Base-by-base conservation (phyloP, 2,888 invertebrate species). In the Trissonchulus sp. region DNA sequence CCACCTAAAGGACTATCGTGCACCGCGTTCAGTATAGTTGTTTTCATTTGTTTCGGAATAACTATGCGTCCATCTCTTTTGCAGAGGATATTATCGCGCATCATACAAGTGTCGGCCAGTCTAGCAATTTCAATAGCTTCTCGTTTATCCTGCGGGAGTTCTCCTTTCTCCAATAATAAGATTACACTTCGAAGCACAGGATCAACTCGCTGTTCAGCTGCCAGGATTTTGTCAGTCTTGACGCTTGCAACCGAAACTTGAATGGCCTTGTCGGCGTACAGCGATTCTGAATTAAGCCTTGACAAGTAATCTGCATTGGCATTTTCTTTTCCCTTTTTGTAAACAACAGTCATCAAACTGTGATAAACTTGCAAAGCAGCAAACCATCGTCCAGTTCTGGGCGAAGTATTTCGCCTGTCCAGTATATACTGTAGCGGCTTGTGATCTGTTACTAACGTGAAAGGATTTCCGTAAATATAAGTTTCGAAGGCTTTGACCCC, bases 1-100 rank as follows among this genome's bases (percentile, higher is more conserved):
- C 77, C 74, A n/a, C 73, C 62, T 1, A 75, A 68, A 1, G 77
- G 73, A 23, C 75, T 75, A 74, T 79, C 78, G 37, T 80, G 80
- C n/a, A 75, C 71, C 31, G 74, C 38, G 2, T 60, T 34, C 8
- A 80, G 28, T 0, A 80, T 69, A 23, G 78, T 74, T 1, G 74
- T 72, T 1, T 74, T 28, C 28, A 79, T 30, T 15, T 60, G 38
- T 0, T 62, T 3, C 0, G 80, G 75, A 0, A 78, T 62, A 1
- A 73, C 78, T 36, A n/a, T n/a, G n/a, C n/a, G n/a, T n/a, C n/a
- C n/a, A n/a, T n/a, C n/a, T n/a, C n/a, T n/a, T n/a, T n/a, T n/a
- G n/a, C n/a, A n/a, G n/a, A n/a, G n/a, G n/a, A n/a, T n/a, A n/a
- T n/a, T n/a, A n/a, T n/a, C n/a, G n/a, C n/a, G n/a, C n/a, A n/a